These are phyloP conservation scores for Hippocampus mohnikei DNA, from an alignment of 2,113 vertebrate species.

Conservation along the genomic window DNA sequence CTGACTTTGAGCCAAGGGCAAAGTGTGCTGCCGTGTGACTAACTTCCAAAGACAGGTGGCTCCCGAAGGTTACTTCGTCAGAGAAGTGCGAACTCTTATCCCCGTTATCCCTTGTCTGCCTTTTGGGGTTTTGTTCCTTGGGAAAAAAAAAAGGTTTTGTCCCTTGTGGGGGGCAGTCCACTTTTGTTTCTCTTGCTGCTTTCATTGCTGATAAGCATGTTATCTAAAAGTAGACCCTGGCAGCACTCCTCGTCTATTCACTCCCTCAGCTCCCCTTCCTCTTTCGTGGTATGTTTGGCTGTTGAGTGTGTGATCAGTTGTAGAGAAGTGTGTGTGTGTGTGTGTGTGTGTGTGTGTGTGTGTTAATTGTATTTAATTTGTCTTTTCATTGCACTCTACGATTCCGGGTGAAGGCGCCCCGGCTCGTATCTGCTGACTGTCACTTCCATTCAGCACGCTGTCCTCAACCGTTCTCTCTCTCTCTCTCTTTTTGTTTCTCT, in stretches of 20 bases:
- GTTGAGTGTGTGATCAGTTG: conserved; percentile 59
- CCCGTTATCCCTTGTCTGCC: conserved; percentile 47
- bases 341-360: not conserved
- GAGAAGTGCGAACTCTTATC: conserved; percentile 46
- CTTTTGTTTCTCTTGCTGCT: conserved; percentile 55
- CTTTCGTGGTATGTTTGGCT: conserved; percentile 34
- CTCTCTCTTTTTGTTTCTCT: too few relatives aligned
- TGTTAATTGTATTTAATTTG: not conserved
- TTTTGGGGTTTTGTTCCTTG: conserved; percentile 42
- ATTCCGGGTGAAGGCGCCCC: conserved; percentile 29
- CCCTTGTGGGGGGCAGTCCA: conserved; percentile 51
- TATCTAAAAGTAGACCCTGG: conserved; percentile 63
- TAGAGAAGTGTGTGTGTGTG: not conserved
- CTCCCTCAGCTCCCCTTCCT: conserved; percentile 18
- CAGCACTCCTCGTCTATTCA: conserved; percentile 45
- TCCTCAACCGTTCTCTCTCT: conserved; percentile 27
- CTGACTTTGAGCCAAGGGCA: conserved; percentile 57
- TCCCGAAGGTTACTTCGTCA: conserved; percentile 45
- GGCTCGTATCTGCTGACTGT: conserved; percentile 65
- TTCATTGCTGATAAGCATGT: conserved; percentile 56
- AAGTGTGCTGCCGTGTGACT: conserved; percentile 29
- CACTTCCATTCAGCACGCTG: conserved; percentile 59
- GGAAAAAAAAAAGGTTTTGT: conserved; percentile 26
- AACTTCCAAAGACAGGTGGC: conserved; percentile 25
- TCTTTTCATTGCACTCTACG: conserved; percentile 35